Evolutionary conservation across 2,797 vertebrate species (phyloP), one percentile per base, ranked within the genome.

Genomic region (Neomorphus geoffroyi): DNA sequence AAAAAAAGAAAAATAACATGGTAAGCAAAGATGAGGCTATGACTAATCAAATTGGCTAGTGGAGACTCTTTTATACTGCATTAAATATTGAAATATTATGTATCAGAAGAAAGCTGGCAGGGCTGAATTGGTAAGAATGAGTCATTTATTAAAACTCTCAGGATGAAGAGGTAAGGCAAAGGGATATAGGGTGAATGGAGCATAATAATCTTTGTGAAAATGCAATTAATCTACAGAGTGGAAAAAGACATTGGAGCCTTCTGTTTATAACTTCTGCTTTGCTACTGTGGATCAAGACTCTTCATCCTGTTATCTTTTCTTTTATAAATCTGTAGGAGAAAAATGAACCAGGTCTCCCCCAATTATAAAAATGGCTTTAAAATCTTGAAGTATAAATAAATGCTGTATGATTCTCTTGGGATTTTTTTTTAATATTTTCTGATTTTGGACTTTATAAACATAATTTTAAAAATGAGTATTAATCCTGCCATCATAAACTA

Each of bases 31-130:
- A 94, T 54, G 88, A 82, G 67, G 45, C 88, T 94, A 80, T 95
- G 94, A 94, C 90, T 95, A 94, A 94, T 90, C 90, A 96, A 94
- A 85, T 65, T 94, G 92, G 94, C 91, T 93, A 79, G 90, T 57
- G 70, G 66, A 90, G 80, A 41, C 35, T 90, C 43, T 67, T 33
- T 91, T 75, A 65, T 74, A 92, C 33, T 74, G 71, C 66, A 77
- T 86, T 88, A 80, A 85, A 46, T 43, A 45, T 28, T 95, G 86
- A 95, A 91, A 94, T 94, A 93, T 70, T 88, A 43, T 90, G 83
- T 82, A 80, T 78, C 64, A 74, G 80, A 85, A 90, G 71, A 80
- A 90, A 96, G 74, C 33, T 96, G 92, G 80, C 85, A 92, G 50
- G 33, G 24, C 51, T 94, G 75, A 80, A 72, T 86, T 91, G 80